Base-by-base conservation (phyloP, 2,888 invertebrate genomes). In the Drosophila mimetica region DNA sequence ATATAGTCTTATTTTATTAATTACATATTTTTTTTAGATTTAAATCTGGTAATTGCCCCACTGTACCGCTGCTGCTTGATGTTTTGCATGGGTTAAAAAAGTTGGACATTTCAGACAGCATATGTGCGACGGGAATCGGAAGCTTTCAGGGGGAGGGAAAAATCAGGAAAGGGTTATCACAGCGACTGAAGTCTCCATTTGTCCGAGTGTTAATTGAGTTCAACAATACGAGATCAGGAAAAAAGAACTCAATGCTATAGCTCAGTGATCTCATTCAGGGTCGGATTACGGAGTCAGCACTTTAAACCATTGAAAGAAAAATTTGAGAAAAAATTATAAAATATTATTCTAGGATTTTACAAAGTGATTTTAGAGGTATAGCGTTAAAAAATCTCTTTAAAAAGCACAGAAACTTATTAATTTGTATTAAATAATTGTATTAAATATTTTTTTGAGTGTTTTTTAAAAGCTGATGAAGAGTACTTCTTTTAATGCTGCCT, bases 161-260 rank as follows among this genome's bases (percentile, higher is more conserved):
- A 14, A 5, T 14, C 2, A 11, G 16, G 11, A 39, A 39, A 18
- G 11, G 25, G 25, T 25, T 25, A 25, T 25, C 25, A 25, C 25
- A 7, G 25, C 25, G 25, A 7, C 25, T 25, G 25, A 20, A 46
- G 46, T 11, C 2, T 9, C 11, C 14, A 28, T 28, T 16, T 46
- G 11, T 46, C 28, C 13, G 22, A 25, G 44, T 44, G n/a, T 22
- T 11, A 16, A 28, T 46, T 28, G 44, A 28, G 25, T 46, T 42
- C 42, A 25, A 14, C 42, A n/a, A 25, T 42, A 8, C 42, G 13
- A 42, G 22, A 42, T 42, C 42, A 14, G 4, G 13, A 14, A 14
- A 42, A 37, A 16, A 11, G 6, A 36, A 36, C 2, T 7, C 8
- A 14, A 36, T 14, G 36, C 13, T 6, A 34, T 14, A 14, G 36